These are phyloP conservation scores for Chrysotoxum bicinctum DNA, from an alignment of 2,888 invertebrate species.

Conservation along the genomic window DNA sequence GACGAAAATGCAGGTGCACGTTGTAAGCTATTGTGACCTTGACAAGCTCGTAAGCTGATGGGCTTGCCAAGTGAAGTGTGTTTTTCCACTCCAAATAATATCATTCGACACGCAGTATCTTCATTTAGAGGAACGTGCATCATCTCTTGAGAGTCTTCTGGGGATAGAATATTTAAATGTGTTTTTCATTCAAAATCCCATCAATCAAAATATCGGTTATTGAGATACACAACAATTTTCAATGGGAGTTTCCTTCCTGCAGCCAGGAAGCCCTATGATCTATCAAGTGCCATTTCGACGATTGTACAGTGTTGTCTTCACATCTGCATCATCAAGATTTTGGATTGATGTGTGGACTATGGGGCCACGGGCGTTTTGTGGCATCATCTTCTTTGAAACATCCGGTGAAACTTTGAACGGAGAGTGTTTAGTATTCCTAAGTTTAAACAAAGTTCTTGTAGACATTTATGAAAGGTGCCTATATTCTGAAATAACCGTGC, in stretches of 20 bases:
- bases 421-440: background rate
- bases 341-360: constrained; percentile 52
- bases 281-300: constrained; percentile 40
- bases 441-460: background rate
- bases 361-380: constrained; percentile 48
- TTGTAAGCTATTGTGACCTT: constrained; percentile 49
- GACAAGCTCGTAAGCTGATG: constrained; percentile 27
- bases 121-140: constrained; percentile 34
- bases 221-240: constrained; percentile 26
- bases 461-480: background rate
- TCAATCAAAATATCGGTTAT: constrained; percentile 66
- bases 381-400: constrained; percentile 10
- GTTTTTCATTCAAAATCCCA: constrained; percentile 65
- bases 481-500: too few relatives aligned
- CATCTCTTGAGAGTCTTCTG: constrained; percentile 1
- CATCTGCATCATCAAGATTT: constrained; percentile 35
- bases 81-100: constrained; percentile 32
- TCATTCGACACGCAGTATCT: constrained; percentile 61
- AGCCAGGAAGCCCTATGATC: constrained; percentile 10
- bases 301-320: constrained; percentile 20
- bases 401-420: constrained; percentile 6
- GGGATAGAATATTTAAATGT: constrained; percentile 21
- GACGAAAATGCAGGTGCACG: constrained; percentile 41
- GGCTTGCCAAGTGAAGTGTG: constrained; percentile 16
- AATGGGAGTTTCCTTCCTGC: constrained; percentile 5